Evolutionary conservation across 2,113 vertebrate genomes (phyloP).

Genomic region (Bungarus multicinctus): DNA sequence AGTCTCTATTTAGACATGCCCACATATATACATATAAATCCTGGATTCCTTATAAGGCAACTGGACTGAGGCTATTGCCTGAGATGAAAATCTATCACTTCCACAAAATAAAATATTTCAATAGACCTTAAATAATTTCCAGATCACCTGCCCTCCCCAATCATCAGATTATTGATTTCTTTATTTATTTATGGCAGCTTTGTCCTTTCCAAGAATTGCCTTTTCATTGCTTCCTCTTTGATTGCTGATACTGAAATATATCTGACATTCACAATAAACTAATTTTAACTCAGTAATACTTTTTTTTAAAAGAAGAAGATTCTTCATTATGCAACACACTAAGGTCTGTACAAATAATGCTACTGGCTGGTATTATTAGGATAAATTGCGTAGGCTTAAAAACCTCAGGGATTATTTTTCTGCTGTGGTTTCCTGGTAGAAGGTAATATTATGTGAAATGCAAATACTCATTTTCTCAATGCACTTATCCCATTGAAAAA

Average conservation of each 20-base stretch:
- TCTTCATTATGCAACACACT: neutral
- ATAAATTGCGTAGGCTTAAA: constrained; percentile 4
- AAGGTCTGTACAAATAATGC: neutral
- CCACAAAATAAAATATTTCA: neutral
- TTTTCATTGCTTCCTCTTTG: neutral
- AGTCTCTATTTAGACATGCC: neutral
- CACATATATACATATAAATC: neutral
- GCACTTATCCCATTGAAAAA: neutral
- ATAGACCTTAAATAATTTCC: neutral
- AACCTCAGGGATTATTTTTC: neutral
- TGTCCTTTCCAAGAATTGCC: neutral
- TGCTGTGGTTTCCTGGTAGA: neutral
- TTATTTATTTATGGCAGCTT: neutral
- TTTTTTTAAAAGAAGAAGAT: neutral
- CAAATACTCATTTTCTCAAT: constrained; percentile 6
- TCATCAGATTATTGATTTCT: neutral
- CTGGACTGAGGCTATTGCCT: neutral
- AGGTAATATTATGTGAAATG: neutral
- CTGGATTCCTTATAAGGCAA: neutral
- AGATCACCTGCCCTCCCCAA: neutral
- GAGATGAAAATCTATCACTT: neutral
- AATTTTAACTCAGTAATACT: neutral
- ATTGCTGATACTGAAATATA: neutral
- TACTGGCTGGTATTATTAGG: neutral
- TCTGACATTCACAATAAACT: neutral